Base-by-base conservation (phyloP, 2,113 vertebrate genomes). In the Vidua chalybeata region DNA sequence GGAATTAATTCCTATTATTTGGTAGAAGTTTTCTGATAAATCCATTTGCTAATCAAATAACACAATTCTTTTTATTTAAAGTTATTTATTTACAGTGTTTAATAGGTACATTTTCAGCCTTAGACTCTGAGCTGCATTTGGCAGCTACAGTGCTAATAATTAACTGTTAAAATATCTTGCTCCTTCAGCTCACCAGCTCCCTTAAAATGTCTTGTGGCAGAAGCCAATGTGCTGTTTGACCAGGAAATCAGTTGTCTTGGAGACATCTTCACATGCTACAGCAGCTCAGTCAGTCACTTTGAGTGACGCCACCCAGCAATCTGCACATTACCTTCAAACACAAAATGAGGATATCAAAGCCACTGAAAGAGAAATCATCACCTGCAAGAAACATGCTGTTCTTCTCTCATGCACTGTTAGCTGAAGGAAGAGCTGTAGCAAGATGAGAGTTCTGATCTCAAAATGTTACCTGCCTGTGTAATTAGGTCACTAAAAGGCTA, bases 161-260 rank as follows among this genome's bases (percentile, higher is more conserved):
- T 95, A 91, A 75, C 74, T 77, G 49, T 45, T 91, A 79, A 91
- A 85, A 87, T 79, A 89, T 74, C 78, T 61, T 71, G 55, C 64
- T 94, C 78, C 74, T 94, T 94, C 55, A 94, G 77, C 83, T 94
- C 89, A 82, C 74, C 87, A 94, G 30, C 62, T 94, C 78, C 71
- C 63, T 93, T 87, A 87, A 96, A 94, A 96, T 30, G 55, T 71
- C 78, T 77, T 24, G 45, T 83, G 87, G 87, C 74, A 95, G 75
- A 90, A 91, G 75, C 66, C 31, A 28, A 54, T 35, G 55, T 87
- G 87, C 77, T 94, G 63, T 80, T 91, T 97, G 95, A 96, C 89
- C 92, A 82, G 84, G 82, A 91, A 95, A 96, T 90, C 37, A 87
- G 90, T 84, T 92, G 89, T 96, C 91, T 84, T 94, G 94, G 89